Conservation (phyloP, 2,888 invertebrate genomes). For the Parasteatoda lunata region DNA sequence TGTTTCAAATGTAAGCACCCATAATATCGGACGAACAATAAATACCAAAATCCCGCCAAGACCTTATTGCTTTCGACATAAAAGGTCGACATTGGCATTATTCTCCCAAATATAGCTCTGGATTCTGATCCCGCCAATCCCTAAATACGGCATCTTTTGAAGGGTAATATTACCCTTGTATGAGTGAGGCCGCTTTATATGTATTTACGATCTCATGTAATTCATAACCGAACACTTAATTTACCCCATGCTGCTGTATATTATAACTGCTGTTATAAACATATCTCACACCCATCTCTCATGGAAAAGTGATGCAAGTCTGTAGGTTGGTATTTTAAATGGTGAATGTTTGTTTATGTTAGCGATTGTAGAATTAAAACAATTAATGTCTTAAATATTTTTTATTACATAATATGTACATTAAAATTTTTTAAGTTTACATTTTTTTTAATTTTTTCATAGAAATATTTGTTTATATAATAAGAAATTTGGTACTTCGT, state of each 20-base stretch:
- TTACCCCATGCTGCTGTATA: constrained; percentile 34
- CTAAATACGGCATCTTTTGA: not conserved
- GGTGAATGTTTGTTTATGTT: no score
- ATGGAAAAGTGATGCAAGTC: no score
- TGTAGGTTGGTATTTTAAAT: no score
- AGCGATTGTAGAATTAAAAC: no score
- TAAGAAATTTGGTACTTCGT: no score
- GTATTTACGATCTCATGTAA: constrained; percentile 52
- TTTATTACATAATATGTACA: no score
- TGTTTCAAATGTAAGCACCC: not conserved
- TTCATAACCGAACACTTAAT: constrained; percentile 60
- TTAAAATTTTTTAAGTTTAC: no score
- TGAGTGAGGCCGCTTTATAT: constrained; percentile 6
- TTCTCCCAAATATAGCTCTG: not conserved
- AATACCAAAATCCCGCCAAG: not conserved
- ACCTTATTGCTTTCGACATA: not conserved
- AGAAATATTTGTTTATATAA: no score
- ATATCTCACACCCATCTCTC: no score
- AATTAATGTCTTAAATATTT: no score
- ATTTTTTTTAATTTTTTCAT: no score
- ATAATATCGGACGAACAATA: not conserved
- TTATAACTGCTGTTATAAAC: constrained; percentile 17
- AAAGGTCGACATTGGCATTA: not conserved
- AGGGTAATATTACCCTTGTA: not conserved
- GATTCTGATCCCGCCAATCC: not conserved